Evolutionary conservation across 2,113 vertebrate genomes (phyloP).

Genomic region (Upupa epops): DNA sequence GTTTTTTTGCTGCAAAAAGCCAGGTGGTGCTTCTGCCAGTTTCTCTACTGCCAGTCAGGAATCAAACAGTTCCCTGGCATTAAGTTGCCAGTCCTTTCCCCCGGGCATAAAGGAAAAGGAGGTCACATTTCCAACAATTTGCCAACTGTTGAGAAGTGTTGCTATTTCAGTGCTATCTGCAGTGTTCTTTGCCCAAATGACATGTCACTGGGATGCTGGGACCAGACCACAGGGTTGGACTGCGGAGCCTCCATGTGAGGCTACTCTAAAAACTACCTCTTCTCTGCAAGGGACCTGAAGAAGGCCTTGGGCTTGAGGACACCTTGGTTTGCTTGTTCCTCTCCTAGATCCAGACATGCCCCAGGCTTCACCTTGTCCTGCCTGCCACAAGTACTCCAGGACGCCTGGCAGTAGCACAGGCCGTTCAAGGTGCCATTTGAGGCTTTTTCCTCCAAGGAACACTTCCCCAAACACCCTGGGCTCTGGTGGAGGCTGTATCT

Average conservation of each 20-base stretch:
- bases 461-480: neutral
- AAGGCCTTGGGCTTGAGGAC: neutral
- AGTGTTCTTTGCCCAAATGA: neutral
- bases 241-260: neutral
- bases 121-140: conserved; percentile 52
- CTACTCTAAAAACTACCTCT: neutral
- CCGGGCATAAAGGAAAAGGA: conserved; percentile 22
- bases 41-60: conserved; percentile 19
- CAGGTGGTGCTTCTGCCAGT: conserved; percentile 47
- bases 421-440: neutral
- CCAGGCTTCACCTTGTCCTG: neutral
- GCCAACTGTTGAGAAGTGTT: conserved; percentile 10
- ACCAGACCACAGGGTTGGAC: neutral
- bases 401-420: neutral
- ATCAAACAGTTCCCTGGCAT: conserved; percentile 1
- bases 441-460: neutral
- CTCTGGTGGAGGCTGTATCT: neutral
- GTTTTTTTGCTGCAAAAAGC: conserved; percentile 36
- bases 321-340: neutral
- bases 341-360: neutral
- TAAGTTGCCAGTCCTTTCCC: conserved; percentile 34
- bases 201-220: neutral
- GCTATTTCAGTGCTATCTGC: conserved; percentile 13
- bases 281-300: neutral
- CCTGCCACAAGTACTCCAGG: neutral